A percentile compares a stretch with the other conserved stretches of the same genome.
Conservation (phyloP, 2,888 invertebrate species). For the Rhorus exstirpatorius region DNA sequence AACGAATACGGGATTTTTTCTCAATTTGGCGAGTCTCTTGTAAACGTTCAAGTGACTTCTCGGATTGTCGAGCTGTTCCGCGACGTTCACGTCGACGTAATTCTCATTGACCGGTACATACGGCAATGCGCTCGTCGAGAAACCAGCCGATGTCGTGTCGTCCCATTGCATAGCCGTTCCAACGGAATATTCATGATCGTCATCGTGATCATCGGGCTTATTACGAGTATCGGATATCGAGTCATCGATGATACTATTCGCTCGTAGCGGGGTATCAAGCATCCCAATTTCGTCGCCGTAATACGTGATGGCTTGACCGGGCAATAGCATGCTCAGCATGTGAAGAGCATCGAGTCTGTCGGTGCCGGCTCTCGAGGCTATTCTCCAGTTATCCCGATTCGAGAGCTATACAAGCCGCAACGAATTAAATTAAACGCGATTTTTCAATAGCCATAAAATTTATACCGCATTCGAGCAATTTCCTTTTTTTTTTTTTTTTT, state of each 20-base stretch:
- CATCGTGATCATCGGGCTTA: slow-evolving; percentile 66
- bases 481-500: slow-evolving; percentile 7
- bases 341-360: slow-evolving; percentile 85
- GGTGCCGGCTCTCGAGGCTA: slow-evolving; percentile 76
- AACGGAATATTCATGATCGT: slow-evolving; percentile 77
- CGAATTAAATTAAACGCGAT: background rate
- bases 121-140: slow-evolving; percentile 74
- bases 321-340: slow-evolving; percentile 87
- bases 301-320: slow-evolving; percentile 87
- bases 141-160: slow-evolving; percentile 77
- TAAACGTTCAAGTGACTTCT: slow-evolving; percentile 77
- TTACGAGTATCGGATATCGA: slow-evolving; percentile 67
- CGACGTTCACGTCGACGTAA: slow-evolving; percentile 76
- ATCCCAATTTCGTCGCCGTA: slow-evolving; percentile 85
- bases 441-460: background rate
- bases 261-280: slow-evolving; percentile 63
- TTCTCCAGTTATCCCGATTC: slow-evolving; percentile 79
- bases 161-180: slow-evolving; percentile 85
- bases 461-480: background rate
- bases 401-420: slow-evolving; percentile 76
- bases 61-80: slow-evolving; percentile 67
- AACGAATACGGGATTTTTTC: slow-evolving; percentile 76
- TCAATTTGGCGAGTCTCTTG: slow-evolving; percentile 74
- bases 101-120: slow-evolving; percentile 76
- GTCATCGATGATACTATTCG: slow-evolving; percentile 77